Evolutionary conservation across 2,113 vertebrate genomes (phyloP), one percentile per base, ranked within the genome.

Genomic region (Chamaetylas fuelleborni): DNA sequence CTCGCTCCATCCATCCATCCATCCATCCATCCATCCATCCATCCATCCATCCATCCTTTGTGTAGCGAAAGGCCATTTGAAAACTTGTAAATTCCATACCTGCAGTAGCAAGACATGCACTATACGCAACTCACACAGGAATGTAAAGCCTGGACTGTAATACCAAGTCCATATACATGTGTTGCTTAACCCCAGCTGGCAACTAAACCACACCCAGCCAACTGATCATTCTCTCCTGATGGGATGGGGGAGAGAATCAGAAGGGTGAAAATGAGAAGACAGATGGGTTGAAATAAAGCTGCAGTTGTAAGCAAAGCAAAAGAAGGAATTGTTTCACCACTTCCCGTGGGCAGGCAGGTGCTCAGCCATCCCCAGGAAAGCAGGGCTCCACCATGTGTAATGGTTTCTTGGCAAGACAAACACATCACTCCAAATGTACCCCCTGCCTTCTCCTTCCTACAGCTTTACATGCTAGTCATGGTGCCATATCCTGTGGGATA

Each of bases 361-460:
- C 13, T 61, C 70, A 54, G 54, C 25, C 40, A 42, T 14, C 6
- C 47, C 40, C 38, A 40, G 62, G 29, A 69, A 61, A 54, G 54
- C 47, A 69, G 40, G 40, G 56, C 17, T 40, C 40, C 54, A 47
- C 8, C 25, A 23, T 5, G 3, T 12, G 3, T 40, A 54, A 31
- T 61, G 29, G 45, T 34, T 67, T 60, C 38, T 53, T 40, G 29
- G 20, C n/a, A 66, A 69, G 25, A 76, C 14, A 61, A 60, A 69
- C 20, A 14, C 24, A 34, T 47, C 20, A 6, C 29, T 40, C 24
- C 0, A 1, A 67, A 47, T 0, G 0, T 28, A 22, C 2, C 8
- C 11, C 23, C 40, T 47, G 20, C 23, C 23, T 69, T n/a, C 16
- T 54, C 25, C 40, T 23, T 47, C 14, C 53, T 2, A 1, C 40